Evolutionary conservation across 2,113 vertebrate species (phyloP), one percentile per base, ranked within the genome.

Genomic region (Chaenogobius annularis): DNA sequence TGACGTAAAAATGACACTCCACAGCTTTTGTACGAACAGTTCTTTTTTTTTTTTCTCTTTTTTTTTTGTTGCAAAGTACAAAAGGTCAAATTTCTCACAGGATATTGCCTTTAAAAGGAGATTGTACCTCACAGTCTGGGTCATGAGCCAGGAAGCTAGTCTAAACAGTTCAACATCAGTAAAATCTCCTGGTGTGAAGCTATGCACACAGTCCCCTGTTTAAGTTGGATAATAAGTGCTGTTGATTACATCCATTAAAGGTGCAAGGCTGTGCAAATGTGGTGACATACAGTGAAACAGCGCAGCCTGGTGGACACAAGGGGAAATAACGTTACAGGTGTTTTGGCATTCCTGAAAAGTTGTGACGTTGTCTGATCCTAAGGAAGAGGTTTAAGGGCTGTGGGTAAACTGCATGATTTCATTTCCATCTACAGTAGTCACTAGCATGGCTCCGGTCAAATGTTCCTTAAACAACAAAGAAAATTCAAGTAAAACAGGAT

Each of bases 401-500:
- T 14, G 37, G 19, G 63, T 55, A 22, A 69, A 64, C 75, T 52
- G 67, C 46, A 54, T 62, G 54, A 67, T 13, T 43, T 0, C 17
- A 7, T 17, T 15, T 46, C 56, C 20, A 61, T 31, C 63, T 65
- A 70, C 66, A 82, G 66, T 68, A 56, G 71, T 81, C 68, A 37
- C 68, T 66, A 72, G 61, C 58, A 69, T 8, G 61, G 47, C 64
- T 89, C 58, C 67, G 20, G 31, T 48, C 40, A 73, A 68, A 19
- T 50, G 10, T 48, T 62, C 19, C 11, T 68, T 74, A 72, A 71
- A 9, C 64, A 40, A 64, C 3, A 78, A 80, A 79, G 58, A 70
- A 48, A 87, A 78, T 92, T 92, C 91, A 92, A 92, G 90, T 93
- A 90, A 87, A 88, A 88, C 82, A 90, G 90, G 86, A 91, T 72